Conservation (phyloP, 2,888 invertebrate species). For the Hydraecia micacea region DNA sequence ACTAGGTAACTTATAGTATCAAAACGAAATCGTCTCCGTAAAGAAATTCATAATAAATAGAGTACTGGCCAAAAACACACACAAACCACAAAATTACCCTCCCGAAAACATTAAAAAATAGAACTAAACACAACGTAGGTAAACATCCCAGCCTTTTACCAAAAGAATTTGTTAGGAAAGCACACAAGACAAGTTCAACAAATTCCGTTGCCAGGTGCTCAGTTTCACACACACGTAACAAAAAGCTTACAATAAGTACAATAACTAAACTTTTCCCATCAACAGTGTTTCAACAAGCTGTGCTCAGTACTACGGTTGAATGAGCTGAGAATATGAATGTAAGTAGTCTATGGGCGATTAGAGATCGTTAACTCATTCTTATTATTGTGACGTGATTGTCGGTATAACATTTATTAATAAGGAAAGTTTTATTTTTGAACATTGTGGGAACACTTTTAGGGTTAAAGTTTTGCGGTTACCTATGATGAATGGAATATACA, state of each 20-base stretch:
- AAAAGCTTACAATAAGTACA: conserved; percentile 63
- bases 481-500: not conserved
- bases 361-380: conserved; percentile 52
- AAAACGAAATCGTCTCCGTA: not conserved
- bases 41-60: not conserved
- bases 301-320: conserved; percentile 39
- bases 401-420: not conserved
- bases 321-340: conserved; percentile 55
- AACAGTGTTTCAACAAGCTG: conserved; percentile 58
- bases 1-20: not conserved
- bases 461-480: not conserved
- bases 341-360: conserved; percentile 40
- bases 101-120: conserved; percentile 11
- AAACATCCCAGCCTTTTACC: conserved; percentile 37
- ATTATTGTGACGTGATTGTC: conserved; percentile 44
- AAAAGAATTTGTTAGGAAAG: conserved; percentile 49
- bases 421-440: conserved; percentile 36
- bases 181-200: conserved; percentile 44
- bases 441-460: not conserved
- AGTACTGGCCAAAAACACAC: not conserved
- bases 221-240: conserved; percentile 67
- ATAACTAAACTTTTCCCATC: conserved; percentile 67
- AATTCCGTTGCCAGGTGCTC: conserved; percentile 67
- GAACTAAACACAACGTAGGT: conserved; percentile 27
- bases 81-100: not conserved